phyloP scores from a whole-genome alignment of 2,888 invertebrate genomes.

The Exephanes ischioxanthus region DNA sequence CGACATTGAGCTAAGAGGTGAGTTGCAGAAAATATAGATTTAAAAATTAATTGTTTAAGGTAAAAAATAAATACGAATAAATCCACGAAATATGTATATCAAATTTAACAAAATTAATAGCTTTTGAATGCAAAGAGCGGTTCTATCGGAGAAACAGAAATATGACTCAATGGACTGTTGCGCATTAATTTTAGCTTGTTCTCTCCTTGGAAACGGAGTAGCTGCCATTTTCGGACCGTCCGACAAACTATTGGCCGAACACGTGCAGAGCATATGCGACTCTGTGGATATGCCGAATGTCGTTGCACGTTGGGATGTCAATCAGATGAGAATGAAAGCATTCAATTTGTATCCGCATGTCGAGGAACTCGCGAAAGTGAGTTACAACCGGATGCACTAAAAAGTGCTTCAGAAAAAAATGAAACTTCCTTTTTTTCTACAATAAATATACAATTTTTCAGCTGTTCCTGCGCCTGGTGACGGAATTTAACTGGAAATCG shows the following conservation, averaged over 20 bases:
- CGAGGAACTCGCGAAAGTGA: slow-evolving; percentile 86
- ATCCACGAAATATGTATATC: slow-evolving; percentile 75
- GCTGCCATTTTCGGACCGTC: slow-evolving; percentile 95
- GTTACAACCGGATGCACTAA: background rate
- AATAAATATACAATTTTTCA: slow-evolving; percentile 73
- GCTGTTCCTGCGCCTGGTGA: slow-evolving; percentile 90
- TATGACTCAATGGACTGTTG: background rate
- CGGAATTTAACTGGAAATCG: slow-evolving; percentile 91
- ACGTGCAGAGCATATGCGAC: slow-evolving; percentile 94
- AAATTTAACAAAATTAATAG: too few species aligned
- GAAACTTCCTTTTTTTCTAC: background rate
- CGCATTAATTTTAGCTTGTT: slow-evolving; percentile 86
- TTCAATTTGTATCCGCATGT: slow-evolving; percentile 93
- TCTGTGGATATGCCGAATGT: slow-evolving; percentile 94
- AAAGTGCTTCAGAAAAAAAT: background rate
- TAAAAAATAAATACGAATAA: slow-evolving; percentile 76
- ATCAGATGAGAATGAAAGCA: slow-evolving; percentile 86
- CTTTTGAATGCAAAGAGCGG: slow-evolving; percentile 1
- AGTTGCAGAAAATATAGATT: slow-evolving; percentile 3
- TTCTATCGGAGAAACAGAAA: background rate
- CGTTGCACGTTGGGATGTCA: slow-evolving; percentile 90
- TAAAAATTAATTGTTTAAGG: background rate
- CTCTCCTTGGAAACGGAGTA: slow-evolving; percentile 87
- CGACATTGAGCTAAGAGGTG: slow-evolving; percentile 71
- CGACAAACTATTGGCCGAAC: slow-evolving; percentile 88